Conservation (phyloP, 2,113 vertebrate genomes). For the Pseudolaguvia tuberculata region DNA sequence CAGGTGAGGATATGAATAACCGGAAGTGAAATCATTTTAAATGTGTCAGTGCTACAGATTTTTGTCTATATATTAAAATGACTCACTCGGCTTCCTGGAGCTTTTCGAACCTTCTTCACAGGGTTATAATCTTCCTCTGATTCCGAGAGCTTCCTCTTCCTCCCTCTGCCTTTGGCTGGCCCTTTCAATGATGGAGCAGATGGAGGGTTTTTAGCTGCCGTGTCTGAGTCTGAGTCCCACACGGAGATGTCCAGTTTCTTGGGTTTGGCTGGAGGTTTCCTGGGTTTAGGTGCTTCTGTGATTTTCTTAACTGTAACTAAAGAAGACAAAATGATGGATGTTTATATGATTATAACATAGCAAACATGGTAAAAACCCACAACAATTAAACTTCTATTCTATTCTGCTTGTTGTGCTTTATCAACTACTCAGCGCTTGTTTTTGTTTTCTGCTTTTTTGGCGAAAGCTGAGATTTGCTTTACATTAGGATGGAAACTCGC, state of each 20-base stretch:
- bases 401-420: no score
- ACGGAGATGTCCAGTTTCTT: constrained; percentile 86
- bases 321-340: not conserved
- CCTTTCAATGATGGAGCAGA: constrained; percentile 73
- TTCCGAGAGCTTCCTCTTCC: constrained; percentile 89
- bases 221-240: constrained; percentile 93
- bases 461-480: no score
- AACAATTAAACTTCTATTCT: no score
- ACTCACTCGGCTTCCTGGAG: constrained; percentile 70
- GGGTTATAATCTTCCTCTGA: constrained; percentile 91
- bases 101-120: constrained; percentile 75
- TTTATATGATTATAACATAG: no score
- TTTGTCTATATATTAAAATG: no score
- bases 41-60: not conserved
- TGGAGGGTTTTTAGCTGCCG: constrained; percentile 79
- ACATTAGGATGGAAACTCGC: no score
- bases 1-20: not conserved
- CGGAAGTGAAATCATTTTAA: not conserved
- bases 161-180: constrained; percentile 86
- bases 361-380: no score
- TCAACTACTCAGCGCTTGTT: no score
- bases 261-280: constrained; percentile 78
- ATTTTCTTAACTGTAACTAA: constrained; percentile 72
- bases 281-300: constrained; percentile 77
- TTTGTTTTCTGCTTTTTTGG: no score